These are phyloP conservation scores for Xyliphius kryptos DNA, from an alignment of 2,113 vertebrate species.

Conservation along the genomic window DNA sequence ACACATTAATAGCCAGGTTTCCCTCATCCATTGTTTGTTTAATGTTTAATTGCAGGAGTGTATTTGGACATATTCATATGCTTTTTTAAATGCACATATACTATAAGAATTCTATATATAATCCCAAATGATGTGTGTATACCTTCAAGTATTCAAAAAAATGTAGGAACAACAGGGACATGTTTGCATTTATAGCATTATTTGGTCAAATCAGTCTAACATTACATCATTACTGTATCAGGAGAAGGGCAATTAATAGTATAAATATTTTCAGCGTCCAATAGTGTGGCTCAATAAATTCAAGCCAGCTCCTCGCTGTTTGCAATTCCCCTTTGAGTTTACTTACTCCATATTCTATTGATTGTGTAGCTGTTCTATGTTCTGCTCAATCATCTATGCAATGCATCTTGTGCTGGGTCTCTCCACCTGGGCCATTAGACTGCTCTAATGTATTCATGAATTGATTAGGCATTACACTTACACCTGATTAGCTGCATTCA, in stretches of 20 bases:
- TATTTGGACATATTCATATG: too few relatives aligned
- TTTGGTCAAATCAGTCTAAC: too few relatives aligned
- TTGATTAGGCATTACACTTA: slow-evolving; percentile 98
- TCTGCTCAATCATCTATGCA: slow-evolving; percentile 82
- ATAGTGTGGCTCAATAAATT: slow-evolving; percentile 48
- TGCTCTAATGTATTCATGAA: slow-evolving; percentile 96
- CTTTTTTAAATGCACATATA: too few relatives aligned
- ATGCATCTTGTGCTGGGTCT: slow-evolving; percentile 84
- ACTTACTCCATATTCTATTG: slow-evolving; percentile 84
- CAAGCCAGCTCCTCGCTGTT: slow-evolving; percentile 54
- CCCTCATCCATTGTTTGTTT: too few relatives aligned
- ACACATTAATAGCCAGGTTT: too few relatives aligned
- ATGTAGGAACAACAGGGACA: too few relatives aligned
- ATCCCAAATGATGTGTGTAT: too few relatives aligned
- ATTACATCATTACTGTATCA: not conserved
- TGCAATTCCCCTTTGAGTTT: slow-evolving; percentile 74
- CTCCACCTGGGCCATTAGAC: slow-evolving; percentile 91
- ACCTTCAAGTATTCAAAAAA: too few relatives aligned
- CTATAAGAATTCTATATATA: too few relatives aligned
- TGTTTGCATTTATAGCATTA: too few relatives aligned
- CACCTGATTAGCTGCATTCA: slow-evolving; percentile 89
- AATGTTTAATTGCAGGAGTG: too few relatives aligned
- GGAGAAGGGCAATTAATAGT: slow-evolving; percentile 17
- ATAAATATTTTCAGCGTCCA: slow-evolving; percentile 15
- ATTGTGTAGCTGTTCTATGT: slow-evolving; percentile 81